phyloP scores from a whole-genome alignment of 2,888 invertebrate genomes.

The Lapara coniferarum region DNA sequence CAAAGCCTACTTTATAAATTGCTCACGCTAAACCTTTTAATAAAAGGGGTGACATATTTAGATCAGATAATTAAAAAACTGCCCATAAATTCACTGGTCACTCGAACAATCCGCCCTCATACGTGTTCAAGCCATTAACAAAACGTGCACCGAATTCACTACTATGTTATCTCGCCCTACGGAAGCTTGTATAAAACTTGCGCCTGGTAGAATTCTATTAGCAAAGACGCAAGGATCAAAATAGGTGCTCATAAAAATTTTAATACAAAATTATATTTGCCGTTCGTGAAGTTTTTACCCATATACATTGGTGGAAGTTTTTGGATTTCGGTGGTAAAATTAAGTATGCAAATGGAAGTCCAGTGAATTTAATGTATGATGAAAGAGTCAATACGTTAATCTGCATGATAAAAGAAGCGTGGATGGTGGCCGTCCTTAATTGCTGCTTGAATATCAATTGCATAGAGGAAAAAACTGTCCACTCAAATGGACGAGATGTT shows the following conservation, averaged over 20 bases:
- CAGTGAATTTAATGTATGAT: slow-evolving; percentile 45
- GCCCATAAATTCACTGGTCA: slow-evolving; percentile 57
- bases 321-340: not conserved
- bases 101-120: slow-evolving; percentile 66
- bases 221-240: slow-evolving; percentile 30
- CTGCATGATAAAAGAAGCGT: slow-evolving; percentile 80
- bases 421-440: slow-evolving; percentile 67
- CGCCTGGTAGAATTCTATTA: slow-evolving; percentile 23
- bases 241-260: slow-evolving; percentile 27
- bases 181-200: slow-evolving; percentile 56
- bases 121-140: slow-evolving; percentile 63
- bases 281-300: not conserved
- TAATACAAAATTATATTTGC: slow-evolving; percentile 21
- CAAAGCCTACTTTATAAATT: slow-evolving; percentile 4
- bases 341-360: slow-evolving; percentile 37
- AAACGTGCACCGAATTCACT: slow-evolving; percentile 59
- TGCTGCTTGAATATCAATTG: slow-evolving; percentile 78
- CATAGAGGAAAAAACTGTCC: slow-evolving; percentile 77
- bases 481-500: slow-evolving; percentile 67
- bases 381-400: slow-evolving; percentile 76
- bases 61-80: slow-evolving; percentile 39
- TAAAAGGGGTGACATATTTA: slow-evolving; percentile 29
- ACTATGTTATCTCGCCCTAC: slow-evolving; percentile 58
- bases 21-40: slow-evolving; percentile 22
- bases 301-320: not conserved